phyloP scores from a whole-genome alignment of 2,797 vertebrate genomes.

The Amphiprion clarkii region DNA sequence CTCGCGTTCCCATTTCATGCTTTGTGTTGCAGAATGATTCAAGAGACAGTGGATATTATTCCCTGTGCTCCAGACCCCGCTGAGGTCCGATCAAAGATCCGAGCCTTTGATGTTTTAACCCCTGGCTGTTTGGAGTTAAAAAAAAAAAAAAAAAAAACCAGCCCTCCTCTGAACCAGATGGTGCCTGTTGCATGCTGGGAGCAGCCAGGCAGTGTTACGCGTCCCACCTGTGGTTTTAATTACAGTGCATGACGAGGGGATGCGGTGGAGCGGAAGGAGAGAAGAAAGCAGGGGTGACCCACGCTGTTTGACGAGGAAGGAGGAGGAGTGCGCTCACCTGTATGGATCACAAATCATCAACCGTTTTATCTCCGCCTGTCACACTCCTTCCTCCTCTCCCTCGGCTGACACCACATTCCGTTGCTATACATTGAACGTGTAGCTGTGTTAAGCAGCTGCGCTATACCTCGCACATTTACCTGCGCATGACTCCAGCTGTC shows the following conservation, averaged over 20 bases:
- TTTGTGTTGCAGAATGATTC: slow-evolving; percentile 83
- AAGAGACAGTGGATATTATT: slow-evolving; percentile 77
- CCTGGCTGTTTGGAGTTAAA: slow-evolving; percentile 74
- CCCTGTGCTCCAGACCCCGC: slow-evolving; percentile 66
- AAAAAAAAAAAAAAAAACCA: slow-evolving; percentile 56
- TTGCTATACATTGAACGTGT: slow-evolving; percentile 13
- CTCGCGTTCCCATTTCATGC: slow-evolving; percentile 80
- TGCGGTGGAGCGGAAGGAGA: slow-evolving; percentile 74
- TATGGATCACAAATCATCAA: slow-evolving; percentile 34
- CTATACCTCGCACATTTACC: slow-evolving; percentile 48
- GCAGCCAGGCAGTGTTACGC: slow-evolving; percentile 79
- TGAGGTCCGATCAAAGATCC: slow-evolving; percentile 83
- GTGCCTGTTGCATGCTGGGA: slow-evolving; percentile 85
- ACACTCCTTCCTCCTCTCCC: background rate
- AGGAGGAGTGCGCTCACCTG: slow-evolving; percentile 34
- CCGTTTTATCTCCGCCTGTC: slow-evolving; percentile 10
- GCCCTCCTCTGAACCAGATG: slow-evolving; percentile 85
- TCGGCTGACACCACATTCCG: background rate
- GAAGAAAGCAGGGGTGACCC: slow-evolving; percentile 77
- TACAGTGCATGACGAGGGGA: slow-evolving; percentile 81
- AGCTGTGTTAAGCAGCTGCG: slow-evolving; percentile 35
- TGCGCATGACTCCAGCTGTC: slow-evolving; percentile 50
- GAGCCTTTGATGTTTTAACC: slow-evolving; percentile 87
- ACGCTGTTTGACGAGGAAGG: slow-evolving; percentile 56
- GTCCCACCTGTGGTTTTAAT: slow-evolving; percentile 89